These are phyloP conservation scores for Nothoprocta perdicaria DNA, from an alignment of 2,113 vertebrate species.

Conservation along the genomic window DNA sequence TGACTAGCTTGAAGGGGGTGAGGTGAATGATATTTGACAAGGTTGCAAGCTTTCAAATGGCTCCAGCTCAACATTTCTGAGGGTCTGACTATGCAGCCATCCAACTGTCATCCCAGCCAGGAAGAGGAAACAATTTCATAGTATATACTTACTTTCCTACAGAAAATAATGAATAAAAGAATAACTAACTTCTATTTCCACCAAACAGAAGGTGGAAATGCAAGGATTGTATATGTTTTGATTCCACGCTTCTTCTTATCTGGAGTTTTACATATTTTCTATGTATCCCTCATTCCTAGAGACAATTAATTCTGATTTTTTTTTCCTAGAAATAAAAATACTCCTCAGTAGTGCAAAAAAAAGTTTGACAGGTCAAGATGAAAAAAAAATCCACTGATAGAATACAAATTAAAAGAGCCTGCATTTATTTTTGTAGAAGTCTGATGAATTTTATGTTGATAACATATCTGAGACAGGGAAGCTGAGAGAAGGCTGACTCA, in stretches of 20 bases:
- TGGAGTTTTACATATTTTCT: not conserved
- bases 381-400: not conserved
- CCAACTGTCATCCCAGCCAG: not conserved
- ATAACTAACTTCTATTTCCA: not conserved
- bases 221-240: not conserved
- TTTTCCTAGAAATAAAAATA: not conserved
- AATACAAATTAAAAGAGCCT: not conserved
- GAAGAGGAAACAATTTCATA: not conserved
- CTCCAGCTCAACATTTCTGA: not conserved
- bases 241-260: not conserved
- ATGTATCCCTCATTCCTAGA: not conserved
- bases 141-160: not conserved
- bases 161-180: not conserved
- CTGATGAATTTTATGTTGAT: constrained; percentile 37
- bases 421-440: constrained; percentile 32
- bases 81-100: not conserved
- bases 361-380: not conserved
- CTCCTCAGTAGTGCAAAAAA: not conserved
- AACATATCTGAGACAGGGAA: not conserved
- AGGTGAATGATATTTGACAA: not conserved
- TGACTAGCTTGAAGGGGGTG: not conserved
- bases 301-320: not conserved
- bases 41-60: not conserved
- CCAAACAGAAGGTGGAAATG: not conserved
- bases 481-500: constrained; percentile 60